Base-by-base conservation (phyloP, 2,797 vertebrate species). In the Rhyacichthys aspro region DNA sequence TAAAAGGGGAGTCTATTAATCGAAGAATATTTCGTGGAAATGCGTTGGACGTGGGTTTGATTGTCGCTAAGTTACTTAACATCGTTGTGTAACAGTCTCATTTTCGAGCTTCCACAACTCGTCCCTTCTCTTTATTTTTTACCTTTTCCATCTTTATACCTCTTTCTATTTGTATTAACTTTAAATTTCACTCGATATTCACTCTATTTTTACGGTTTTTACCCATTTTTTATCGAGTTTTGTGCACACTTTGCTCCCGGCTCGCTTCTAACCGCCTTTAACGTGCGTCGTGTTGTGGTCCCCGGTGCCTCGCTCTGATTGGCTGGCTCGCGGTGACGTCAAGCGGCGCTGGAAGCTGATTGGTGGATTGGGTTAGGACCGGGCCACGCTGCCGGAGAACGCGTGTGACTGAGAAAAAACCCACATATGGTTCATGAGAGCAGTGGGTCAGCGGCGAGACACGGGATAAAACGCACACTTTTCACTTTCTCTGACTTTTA, bases 1-100 rank as follows among this genome's bases (percentile, higher is more conserved):
- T 16, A 48, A 19, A 5, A 10, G 12, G 12, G 1, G 37, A n/a
- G 18, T 16, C 43, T 43, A 9, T 8, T 12, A 3, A 18, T 52
- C 1, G 9, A 62, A 41, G 0, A 11, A 1, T 37, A 9, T 52
- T 38, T 54, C 17, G 17, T 2, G 17, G 11, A 62, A 43, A 14
- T 58, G 38, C 28, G 3, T 1, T 9, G 36, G 61, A 53, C 15
- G n/a, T 54, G 52, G 33, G 15, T 16, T 49, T n/a, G 43, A 11
- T n/a, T 47, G 48, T 39, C 32, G 14, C 48, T 34, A 61, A 77
- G 84, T 88, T 86, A 84, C 82, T 88, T 84, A 87, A 86, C 54
- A 1, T 36, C 42, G 85, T 88, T 90, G 87, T 88, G 81, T 90
- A 89, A 90, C 81, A 15, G 46, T 45, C 60, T 76, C 58, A 57